Conservation (phyloP, 2,797 vertebrate genomes). For the Girardinus metallicus region DNA sequence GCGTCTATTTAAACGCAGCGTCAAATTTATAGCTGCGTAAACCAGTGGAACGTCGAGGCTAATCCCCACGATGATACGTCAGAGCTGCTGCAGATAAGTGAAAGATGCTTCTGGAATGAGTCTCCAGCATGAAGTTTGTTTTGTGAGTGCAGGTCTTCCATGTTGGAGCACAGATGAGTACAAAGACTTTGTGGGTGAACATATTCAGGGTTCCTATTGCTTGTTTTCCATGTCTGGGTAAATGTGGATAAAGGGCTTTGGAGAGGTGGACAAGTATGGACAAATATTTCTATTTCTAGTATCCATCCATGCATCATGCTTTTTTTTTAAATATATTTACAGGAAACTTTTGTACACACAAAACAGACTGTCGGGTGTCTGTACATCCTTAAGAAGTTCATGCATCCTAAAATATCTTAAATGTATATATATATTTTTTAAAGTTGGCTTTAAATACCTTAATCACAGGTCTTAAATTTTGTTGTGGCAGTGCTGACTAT, state of each 20-base stretch:
- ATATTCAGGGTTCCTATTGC: not conserved
- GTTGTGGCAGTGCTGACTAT: too few species aligned
- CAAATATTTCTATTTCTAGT: not conserved
- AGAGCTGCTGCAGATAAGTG: conserved; percentile 37
- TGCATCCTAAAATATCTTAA: too few species aligned
- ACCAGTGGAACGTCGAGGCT: conserved; percentile 54
- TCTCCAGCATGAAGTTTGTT: conserved; percentile 8
- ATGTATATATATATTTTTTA: too few species aligned
- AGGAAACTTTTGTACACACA: not conserved
- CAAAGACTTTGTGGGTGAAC: not conserved
- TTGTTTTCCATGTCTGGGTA: not conserved
- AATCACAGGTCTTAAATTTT: too few species aligned
- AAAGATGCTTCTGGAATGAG: conserved; percentile 20
- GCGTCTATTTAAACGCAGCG: conserved; percentile 56
- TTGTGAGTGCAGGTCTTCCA: conserved; percentile 3
- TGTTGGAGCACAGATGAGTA: conserved; percentile 21
- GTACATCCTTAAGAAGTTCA: too few species aligned
- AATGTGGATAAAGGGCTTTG: not conserved
- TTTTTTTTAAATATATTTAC: not conserved
- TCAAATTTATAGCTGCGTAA: conserved; percentile 55
- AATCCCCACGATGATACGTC: conserved; percentile 45
- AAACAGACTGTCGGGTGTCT: not conserved
- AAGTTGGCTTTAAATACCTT: too few species aligned
- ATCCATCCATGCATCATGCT: not conserved
- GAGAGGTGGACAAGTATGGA: too few species aligned